phyloP scores from a whole-genome alignment of 2,888 invertebrate genomes.

The Phasia obesa region DNA sequence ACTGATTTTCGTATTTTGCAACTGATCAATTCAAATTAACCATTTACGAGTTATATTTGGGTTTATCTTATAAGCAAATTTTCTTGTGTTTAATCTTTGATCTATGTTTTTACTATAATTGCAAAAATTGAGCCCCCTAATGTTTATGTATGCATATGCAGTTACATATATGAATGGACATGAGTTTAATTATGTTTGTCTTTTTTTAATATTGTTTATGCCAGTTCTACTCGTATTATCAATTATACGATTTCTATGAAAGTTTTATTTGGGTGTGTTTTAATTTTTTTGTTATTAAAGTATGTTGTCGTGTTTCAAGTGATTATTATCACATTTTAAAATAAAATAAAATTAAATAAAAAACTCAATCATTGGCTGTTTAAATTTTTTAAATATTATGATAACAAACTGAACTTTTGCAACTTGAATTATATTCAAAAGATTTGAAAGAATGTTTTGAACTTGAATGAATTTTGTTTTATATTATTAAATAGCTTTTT shows the following conservation, averaged over 20 bases:
- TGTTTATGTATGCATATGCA: neutral
- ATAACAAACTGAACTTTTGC: conserved; percentile 20
- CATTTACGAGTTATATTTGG: too few relatives aligned
- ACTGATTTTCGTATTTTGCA: too few relatives aligned
- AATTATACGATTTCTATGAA: conserved; percentile 11
- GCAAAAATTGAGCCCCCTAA: too few relatives aligned
- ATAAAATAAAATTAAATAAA: conserved; percentile 10
- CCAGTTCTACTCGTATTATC: conserved; percentile 44
- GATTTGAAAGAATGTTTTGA: neutral
- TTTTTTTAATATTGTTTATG: conserved; percentile 6
- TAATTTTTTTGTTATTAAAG: conserved; percentile 3
- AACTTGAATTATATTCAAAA: neutral
- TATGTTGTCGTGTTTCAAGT: neutral
- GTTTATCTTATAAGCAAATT: too few relatives aligned
- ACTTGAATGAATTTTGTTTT: too few relatives aligned
- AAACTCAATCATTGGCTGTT: neutral
- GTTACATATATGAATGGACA: neutral
- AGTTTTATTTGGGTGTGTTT: neutral
- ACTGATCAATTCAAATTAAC: too few relatives aligned
- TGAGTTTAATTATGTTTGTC: conserved; percentile 6
- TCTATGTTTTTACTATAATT: too few relatives aligned
- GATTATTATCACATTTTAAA: conserved; percentile 31
- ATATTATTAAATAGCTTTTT: too few relatives aligned
- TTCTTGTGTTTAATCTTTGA: too few relatives aligned
- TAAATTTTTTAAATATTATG: neutral